Percentiles rank a stretch among this genome's conserved stretches.
These are phyloP conservation scores for Crambe crambe DNA, from an alignment of 37 sponge, comb jelly and placozoan genomes.

Conservation along the genomic window DNA sequence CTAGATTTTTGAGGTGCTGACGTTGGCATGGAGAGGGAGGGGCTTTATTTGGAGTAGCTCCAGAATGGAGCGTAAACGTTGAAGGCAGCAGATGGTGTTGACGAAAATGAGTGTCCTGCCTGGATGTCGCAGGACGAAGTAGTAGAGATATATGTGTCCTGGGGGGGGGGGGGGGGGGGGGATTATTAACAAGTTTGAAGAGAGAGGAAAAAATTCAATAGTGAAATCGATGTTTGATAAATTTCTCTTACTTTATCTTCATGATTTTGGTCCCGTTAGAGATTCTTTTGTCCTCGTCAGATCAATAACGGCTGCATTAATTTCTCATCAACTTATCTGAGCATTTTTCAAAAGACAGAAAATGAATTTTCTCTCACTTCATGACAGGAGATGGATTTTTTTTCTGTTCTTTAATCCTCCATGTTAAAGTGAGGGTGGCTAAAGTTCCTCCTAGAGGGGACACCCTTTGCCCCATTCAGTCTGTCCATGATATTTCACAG, in stretches of 20 bases:
- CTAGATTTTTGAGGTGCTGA: constrained; percentile 94
- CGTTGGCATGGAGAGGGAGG: constrained; percentile 87
- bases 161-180: constrained; percentile 2
- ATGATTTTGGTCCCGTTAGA: constrained; percentile 81
- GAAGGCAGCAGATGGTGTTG: constrained; percentile 84
- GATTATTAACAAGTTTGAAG: no score
- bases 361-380: constrained; percentile 46
- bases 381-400: constrained; percentile 45
- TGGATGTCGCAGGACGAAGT: constrained; percentile 73
- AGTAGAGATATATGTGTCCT: constrained; percentile 85
- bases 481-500: constrained; percentile 74
- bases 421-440: constrained; percentile 89
- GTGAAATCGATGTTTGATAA: no score
- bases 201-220: no score
- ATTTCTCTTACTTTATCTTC: constrained; percentile 66
- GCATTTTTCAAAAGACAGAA: no score
- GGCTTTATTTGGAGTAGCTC: constrained; percentile 66
- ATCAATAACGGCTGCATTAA: constrained; percentile 63
- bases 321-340: constrained; percentile 71
- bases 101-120: constrained; percentile 90
- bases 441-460: constrained; percentile 64
- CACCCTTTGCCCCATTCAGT: constrained; percentile 17
- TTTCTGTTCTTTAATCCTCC: constrained; percentile 36
- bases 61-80: constrained; percentile 62
- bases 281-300: constrained; percentile 73